Base-by-base conservation (phyloP, 1,140 invertebrate species). In the Pygmarrhopalites habei region DNA sequence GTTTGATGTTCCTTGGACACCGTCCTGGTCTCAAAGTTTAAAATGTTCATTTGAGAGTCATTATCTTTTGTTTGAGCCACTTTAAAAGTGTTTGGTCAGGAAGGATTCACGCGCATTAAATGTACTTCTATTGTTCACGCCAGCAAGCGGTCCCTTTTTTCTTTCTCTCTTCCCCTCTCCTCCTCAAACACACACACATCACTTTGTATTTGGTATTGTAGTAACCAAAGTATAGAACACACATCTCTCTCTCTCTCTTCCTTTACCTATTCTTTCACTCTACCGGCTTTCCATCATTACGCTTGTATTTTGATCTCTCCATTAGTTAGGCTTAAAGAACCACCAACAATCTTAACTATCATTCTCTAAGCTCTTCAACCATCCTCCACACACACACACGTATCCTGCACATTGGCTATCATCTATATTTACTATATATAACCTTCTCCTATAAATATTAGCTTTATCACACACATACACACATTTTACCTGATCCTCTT, bases 21-120 rank as follows among this genome's bases (percentile, higher is more conserved):
- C 51, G 51, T 53, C 23, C 7, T 53, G 51, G 28, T 53, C 23
- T 5, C 35, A 57, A 57, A 57, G 55, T 57, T 57, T 28, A 57
- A 57, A 19, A 35, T n/a, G n/a, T 39, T 58, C 44, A 64, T 58
- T 46, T 46, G 32, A 52, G 39, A 64, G 62, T 64, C 62, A 64
- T 64, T 64, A 64, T 59, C 62, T 60, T 64, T 64, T 64, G 62
- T 64, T 64, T 59, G 57, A 64, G 32, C 56, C 62, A 64, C 41
- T 64, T 64, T 64, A 64, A n/a, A 59, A 64, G 46, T 64, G 62
- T 64, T 64, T 64, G 62, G 62, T 64, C 62, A 64, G 15, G 62
- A n/a, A 64, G 62, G 62, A 64, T 64, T 64, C 62, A 64, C 62
- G 62, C 62, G 62, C 62, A 58, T 64, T 64, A 60, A 64, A 64